Evolutionary conservation across 2,888 invertebrate genomes (phyloP).

Genomic region (Megaustenia siamemsis): DNA sequence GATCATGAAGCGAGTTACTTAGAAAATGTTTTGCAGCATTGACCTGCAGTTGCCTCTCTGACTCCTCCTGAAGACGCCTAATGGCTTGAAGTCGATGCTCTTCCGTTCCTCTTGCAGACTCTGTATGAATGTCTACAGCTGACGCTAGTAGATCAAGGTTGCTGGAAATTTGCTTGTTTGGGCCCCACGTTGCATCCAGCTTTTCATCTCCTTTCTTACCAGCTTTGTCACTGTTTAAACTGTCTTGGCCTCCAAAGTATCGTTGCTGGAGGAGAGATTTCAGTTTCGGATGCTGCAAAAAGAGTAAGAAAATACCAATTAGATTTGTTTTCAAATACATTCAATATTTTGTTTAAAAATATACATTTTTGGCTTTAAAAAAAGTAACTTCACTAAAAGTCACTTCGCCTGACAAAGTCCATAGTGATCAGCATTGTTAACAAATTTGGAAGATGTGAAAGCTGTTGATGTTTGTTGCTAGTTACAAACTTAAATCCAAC

Average conservation of each 20-base stretch:
- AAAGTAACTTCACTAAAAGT: no score
- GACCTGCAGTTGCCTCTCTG: not conserved
- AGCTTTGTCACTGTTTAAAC: not conserved
- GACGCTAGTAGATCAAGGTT: conserved; percentile 42
- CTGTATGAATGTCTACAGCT: conserved; percentile 40
- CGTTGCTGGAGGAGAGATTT: conserved; percentile 45
- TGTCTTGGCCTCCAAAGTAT: conserved; percentile 40
- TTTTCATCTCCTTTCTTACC: not conserved
- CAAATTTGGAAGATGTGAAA: no score
- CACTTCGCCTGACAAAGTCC: no score
- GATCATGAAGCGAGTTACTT: not conserved
- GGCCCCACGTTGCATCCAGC: not conserved
- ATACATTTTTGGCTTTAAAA: no score
- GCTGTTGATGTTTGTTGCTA: no score
- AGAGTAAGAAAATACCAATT: not conserved
- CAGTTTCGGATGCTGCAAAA: conserved; percentile 42
- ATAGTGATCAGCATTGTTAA: no score
- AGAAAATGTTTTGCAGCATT: not conserved
- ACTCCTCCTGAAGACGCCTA: conserved; percentile 15
- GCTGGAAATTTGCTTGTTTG: conserved; percentile 1
- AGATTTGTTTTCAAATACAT: no score
- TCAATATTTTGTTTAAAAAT: no score
- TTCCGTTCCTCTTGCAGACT: not conserved
- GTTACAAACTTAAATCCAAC: no score
- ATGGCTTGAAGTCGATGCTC: conserved; percentile 17